phyloP scores from a whole-genome alignment of 2,797 vertebrate genomes.

The Natrix natrix region DNA sequence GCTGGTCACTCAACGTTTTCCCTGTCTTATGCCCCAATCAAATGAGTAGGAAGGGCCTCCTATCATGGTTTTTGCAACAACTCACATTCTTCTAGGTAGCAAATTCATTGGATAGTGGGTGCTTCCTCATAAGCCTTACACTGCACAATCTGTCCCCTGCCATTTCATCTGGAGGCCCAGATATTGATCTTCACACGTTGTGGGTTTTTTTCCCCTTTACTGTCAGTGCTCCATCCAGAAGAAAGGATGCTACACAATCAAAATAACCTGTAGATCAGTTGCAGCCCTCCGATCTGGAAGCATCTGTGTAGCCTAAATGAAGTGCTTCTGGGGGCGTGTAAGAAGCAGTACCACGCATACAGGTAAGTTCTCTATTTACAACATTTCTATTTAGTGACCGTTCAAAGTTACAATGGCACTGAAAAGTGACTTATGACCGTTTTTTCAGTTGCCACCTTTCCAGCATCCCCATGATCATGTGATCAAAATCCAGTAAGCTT shows the following conservation, averaged over 20 bases:
- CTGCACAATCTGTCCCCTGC: neutral
- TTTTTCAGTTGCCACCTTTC: too few species aligned
- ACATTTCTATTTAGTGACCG: too few species aligned
- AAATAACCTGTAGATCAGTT: neutral
- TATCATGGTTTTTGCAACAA: neutral
- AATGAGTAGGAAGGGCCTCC: neutral
- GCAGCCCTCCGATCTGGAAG: neutral
- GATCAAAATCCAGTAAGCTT: too few species aligned
- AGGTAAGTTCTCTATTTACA: too few species aligned
- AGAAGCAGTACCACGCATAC: neutral
- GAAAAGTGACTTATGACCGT: too few species aligned
- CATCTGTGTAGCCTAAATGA: neutral
- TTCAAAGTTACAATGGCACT: too few species aligned
- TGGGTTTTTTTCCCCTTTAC: neutral
- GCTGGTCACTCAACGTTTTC: neutral
- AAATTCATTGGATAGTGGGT: neutral
- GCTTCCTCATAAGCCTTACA: neutral
- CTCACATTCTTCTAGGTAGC: neutral
- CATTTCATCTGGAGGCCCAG: neutral
- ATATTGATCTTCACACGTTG: neutral
- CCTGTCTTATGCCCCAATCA: neutral
- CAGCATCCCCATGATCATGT: too few species aligned
- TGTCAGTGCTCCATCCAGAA: neutral
- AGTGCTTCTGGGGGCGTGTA: neutral
- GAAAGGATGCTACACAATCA: neutral